Conservation (phyloP, 2,888 invertebrate species). For the Yponomeuta plumbellus region DNA sequence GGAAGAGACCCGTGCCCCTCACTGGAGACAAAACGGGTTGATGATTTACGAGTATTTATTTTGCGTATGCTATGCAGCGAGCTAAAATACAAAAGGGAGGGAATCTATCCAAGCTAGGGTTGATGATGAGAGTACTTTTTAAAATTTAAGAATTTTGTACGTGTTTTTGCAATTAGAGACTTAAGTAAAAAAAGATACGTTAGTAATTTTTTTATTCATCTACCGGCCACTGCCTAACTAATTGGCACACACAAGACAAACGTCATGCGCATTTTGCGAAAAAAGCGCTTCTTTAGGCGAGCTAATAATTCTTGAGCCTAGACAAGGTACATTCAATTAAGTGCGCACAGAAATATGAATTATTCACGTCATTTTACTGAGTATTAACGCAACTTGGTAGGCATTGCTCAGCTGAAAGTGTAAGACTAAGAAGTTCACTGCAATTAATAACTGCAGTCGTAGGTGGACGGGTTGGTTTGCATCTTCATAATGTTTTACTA, state of each 20-base stretch:
- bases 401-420: background rate
- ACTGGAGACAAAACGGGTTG: too few species aligned
- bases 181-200: too few species aligned
- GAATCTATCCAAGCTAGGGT: too few species aligned
- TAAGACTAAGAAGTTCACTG: background rate
- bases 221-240: background rate
- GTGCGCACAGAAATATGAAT: background rate
- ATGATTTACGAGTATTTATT: too few species aligned
- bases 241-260: background rate
- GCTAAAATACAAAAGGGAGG: too few species aligned
- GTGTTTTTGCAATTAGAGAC: too few species aligned
- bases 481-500: too few species aligned
- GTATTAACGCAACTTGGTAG: background rate
- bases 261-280: background rate
- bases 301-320: background rate
- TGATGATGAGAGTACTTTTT: too few species aligned
- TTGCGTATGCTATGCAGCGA: too few species aligned
- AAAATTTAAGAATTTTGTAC: too few species aligned
- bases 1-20: too few species aligned
- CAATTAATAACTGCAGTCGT: background rate
- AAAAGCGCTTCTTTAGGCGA: background rate
- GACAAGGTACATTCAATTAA: constrained; percentile 3
- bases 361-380: background rate
- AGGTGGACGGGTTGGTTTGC: background rate
- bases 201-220: too few species aligned